Conservation (phyloP, 2,113 vertebrate genomes). For the Cebus imitator region DNA sequence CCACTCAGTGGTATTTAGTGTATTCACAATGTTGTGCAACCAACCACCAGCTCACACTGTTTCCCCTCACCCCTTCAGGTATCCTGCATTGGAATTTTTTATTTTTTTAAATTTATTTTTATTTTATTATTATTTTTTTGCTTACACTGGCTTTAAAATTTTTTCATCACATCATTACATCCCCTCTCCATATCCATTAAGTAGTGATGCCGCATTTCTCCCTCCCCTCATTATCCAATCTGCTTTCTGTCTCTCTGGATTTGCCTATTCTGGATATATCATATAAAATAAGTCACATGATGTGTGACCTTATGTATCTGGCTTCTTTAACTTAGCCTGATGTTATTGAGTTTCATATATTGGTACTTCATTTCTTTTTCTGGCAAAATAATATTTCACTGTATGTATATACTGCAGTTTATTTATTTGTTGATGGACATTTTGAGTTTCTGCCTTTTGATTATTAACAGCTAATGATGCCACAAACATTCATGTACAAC, state of each 20-base stretch:
- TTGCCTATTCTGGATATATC: not conserved
- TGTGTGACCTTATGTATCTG: not conserved
- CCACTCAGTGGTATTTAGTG: not conserved
- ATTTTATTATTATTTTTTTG: too few relatives aligned
- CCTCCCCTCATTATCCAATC: not conserved
- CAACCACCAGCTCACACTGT: not conserved
- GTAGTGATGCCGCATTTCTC: not conserved
- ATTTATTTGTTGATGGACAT: not conserved
- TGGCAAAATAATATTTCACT: not conserved
- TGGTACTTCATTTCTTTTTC: not conserved
- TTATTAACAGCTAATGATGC: not conserved
- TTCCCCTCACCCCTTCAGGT: too few relatives aligned
- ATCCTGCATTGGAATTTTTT: too few relatives aligned
- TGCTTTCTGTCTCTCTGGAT: not conserved
- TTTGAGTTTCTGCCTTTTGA: not conserved
- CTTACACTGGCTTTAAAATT: not conserved
- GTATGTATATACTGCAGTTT: not conserved
- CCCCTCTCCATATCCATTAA: not conserved
- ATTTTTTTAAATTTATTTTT: too few relatives aligned
- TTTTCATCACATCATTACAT: not conserved
- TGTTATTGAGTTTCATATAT: not conserved
- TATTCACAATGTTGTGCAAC: not conserved
- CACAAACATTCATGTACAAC: not conserved
- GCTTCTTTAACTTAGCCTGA: not conserved
- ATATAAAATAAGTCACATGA: not conserved